These are phyloP conservation scores for Phenacoccus solenopsis DNA, from an alignment of 1,140 invertebrate species.

Conservation along the genomic window DNA sequence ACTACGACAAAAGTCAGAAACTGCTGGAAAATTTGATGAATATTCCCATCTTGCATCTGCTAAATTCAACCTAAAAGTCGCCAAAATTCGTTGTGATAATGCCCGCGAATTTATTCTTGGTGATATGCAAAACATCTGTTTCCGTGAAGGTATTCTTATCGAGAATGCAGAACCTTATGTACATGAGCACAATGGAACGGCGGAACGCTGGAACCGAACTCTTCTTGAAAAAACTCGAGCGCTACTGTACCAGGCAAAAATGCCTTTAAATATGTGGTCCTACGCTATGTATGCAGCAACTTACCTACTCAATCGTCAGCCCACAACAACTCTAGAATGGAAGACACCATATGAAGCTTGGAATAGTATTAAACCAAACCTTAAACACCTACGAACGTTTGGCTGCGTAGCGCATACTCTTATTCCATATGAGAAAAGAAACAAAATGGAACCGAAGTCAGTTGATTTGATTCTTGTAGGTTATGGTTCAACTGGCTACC, in stretches of 20 bases:
- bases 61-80: slow-evolving; percentile 18
- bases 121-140: slow-evolving; percentile 17
- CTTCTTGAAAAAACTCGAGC: background rate
- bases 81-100: slow-evolving; percentile 22
- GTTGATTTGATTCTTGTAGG: background rate
- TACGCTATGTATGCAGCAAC: background rate
- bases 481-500: background rate
- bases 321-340: background rate
- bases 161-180: slow-evolving; percentile 29
- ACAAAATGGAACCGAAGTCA: background rate
- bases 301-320: background rate
- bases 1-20: background rate
- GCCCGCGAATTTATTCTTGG: slow-evolving; percentile 24
- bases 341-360: slow-evolving; percentile 25
- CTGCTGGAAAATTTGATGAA: background rate
- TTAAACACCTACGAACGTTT: slow-evolving; percentile 29
- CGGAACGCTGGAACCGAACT: slow-evolving; percentile 27
- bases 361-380: slow-evolving; percentile 21
- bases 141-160: slow-evolving; percentile 28
- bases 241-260: background rate
- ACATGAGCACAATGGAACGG: slow-evolving; percentile 33
- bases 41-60: background rate
- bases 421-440: background rate
- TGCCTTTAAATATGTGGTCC: background rate
- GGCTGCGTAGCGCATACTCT: slow-evolving; percentile 24